Evolutionary conservation across 2,797 vertebrate genomes (phyloP).

Genomic region (Rhinella marina): DNA sequence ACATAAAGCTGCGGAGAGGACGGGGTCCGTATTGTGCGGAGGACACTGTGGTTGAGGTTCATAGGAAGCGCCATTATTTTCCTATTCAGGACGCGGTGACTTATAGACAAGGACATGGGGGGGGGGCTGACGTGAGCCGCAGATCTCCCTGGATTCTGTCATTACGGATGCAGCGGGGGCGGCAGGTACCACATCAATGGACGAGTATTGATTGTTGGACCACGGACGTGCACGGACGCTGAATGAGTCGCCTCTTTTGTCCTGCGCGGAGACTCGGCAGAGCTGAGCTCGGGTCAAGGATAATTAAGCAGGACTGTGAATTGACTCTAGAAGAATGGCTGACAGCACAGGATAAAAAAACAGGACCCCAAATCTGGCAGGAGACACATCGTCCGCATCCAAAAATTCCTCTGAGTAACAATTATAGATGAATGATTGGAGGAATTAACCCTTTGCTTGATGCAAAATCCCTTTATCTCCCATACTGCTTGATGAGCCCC

Average conservation of each 20-base stretch:
- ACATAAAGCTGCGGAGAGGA: background rate
- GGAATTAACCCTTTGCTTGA: background rate
- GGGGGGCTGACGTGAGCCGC: background rate
- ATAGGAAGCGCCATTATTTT: background rate
- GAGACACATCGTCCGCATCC: background rate
- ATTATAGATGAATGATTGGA: background rate
- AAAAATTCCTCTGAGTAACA: background rate
- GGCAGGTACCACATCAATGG: background rate
- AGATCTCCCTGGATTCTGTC: background rate
- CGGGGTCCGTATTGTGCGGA: background rate
- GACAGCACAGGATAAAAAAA: background rate
- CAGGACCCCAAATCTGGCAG: background rate
- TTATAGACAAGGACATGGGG: background rate
- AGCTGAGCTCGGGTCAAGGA: background rate
- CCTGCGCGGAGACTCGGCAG: background rate
- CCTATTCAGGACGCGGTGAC: slow-evolving; percentile 12
- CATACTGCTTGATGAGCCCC: no score
- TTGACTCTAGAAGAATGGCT: slow-evolving; percentile 6
- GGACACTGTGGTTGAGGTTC: background rate
- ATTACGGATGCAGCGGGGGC: background rate
- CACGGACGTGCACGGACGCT: background rate
- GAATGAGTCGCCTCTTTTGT: slow-evolving; percentile 12
- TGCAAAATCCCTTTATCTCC: no score
- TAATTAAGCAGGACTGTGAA: slow-evolving; percentile 12
- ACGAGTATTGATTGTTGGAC: slow-evolving; percentile 1